phyloP scores from a whole-genome alignment of 2,888 invertebrate genomes.

The Aphidoletes aphidimyza region DNA sequence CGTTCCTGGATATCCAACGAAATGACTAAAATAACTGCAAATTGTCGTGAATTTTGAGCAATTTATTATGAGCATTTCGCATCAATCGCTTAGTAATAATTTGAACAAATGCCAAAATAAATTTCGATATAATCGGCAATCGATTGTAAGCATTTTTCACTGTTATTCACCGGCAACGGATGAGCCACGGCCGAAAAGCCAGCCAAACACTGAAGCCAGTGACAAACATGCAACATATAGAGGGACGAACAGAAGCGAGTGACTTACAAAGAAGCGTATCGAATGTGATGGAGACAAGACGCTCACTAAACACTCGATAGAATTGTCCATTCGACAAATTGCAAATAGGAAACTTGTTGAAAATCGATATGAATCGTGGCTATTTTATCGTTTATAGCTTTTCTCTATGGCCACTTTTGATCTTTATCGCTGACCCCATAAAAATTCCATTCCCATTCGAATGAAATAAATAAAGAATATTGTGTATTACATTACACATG shows the following conservation, averaged over 20 bases:
- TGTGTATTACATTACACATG: constrained; percentile 43
- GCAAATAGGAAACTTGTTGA: constrained; percentile 52
- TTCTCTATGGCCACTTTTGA: constrained; percentile 53
- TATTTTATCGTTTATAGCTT: constrained; percentile 52
- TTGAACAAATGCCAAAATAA: constrained; percentile 52
- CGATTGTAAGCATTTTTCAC: constrained; percentile 28
- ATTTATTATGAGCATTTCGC: neutral
- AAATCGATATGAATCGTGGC: constrained; percentile 51
- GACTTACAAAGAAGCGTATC: neutral
- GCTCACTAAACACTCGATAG: constrained; percentile 16
- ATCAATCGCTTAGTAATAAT: constrained; percentile 50
- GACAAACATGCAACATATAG: neutral
- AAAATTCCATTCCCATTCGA: constrained; percentile 52
- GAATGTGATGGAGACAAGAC: neutral
- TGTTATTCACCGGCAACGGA: no score
- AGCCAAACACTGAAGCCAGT: neutral
- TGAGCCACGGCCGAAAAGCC: no score
- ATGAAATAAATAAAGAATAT: constrained; percentile 47
- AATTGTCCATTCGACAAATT: constrained; percentile 47
- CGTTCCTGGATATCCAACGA: neutral
- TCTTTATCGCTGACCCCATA: constrained; percentile 53
- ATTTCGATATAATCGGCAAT: constrained; percentile 39
- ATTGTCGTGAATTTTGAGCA: constrained; percentile 38
- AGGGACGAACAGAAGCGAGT: neutral
- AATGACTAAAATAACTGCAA: constrained; percentile 22